Evolutionary conservation across 2,888 invertebrate genomes (phyloP).

Genomic region (Ceramica pisi): DNA sequence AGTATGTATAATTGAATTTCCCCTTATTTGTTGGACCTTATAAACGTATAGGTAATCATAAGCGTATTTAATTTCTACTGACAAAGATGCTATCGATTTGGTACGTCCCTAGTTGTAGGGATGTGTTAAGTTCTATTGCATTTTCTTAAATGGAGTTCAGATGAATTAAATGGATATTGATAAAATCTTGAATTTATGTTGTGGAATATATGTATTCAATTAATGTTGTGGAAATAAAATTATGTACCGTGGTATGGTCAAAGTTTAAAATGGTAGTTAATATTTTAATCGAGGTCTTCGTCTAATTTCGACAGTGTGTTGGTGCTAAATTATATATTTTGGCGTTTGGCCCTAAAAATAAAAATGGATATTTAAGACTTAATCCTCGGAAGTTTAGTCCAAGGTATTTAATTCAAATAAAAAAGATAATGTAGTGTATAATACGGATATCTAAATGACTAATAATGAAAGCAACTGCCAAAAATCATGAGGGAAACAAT

Average conservation of each 20-base stretch:
- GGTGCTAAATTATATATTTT: constrained; percentile 74
- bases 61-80: constrained; percentile 12
- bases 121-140: constrained; percentile 19
- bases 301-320: constrained; percentile 57
- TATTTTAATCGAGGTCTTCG: constrained; percentile 42
- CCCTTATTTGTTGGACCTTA: constrained; percentile 33
- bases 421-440: constrained; percentile 54
- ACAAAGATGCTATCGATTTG: constrained; percentile 18
- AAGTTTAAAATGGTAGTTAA: constrained; percentile 40
- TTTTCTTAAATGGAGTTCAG: constrained; percentile 31
- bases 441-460: constrained; percentile 40
- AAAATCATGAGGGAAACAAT: constrained; percentile 67
- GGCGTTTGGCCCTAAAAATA: constrained; percentile 47
- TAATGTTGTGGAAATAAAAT: constrained; percentile 27
- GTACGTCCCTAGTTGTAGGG: constrained; percentile 16
- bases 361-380: constrained; percentile 42
- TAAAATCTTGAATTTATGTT: constrained; percentile 30
- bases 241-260: constrained; percentile 26
- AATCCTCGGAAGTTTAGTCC: constrained; percentile 62
- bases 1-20: constrained; percentile 22
- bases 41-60: background rate
- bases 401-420: constrained; percentile 62
- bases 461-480: constrained; percentile 74
- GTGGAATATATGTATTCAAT: no score
- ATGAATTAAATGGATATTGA: constrained; percentile 9